Percentiles rank a stretch among this genome's conserved stretches.
Evolutionary conservation across 2,888 invertebrate species (phyloP).

Genomic region (Heterodera filipjevi): DNA sequence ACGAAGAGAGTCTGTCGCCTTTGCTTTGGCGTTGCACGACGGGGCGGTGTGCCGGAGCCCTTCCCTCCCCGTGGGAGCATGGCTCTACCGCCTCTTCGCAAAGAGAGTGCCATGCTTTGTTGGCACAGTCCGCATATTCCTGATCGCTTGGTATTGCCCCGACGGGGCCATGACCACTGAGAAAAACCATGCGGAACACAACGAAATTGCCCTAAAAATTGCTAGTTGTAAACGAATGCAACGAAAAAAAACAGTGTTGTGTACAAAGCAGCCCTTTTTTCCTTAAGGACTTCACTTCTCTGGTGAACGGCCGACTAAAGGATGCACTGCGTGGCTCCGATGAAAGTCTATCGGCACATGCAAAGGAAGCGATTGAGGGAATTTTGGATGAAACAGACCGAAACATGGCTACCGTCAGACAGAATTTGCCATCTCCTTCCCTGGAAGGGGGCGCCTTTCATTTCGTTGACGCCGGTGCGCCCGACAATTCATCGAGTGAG

Average conservation of each 20-base stretch:
- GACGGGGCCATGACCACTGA: conserved; percentile 5
- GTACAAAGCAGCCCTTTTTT: too few species aligned
- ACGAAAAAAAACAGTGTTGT: too few species aligned
- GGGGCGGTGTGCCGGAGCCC: neutral
- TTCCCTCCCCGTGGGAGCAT: neutral
- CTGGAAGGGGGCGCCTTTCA: conserved; percentile 54
- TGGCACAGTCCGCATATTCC: neutral
- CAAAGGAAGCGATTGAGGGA: conserved; percentile 49
- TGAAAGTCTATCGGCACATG: conserved; percentile 15
- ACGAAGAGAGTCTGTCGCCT: neutral
- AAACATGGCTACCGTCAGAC: conserved; percentile 51
- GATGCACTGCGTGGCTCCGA: conserved; percentile 7
- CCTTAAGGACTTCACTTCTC: neutral
- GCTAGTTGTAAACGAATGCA: too few species aligned
- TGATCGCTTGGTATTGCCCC: conserved; percentile 7
- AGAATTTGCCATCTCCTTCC: conserved; percentile 42
- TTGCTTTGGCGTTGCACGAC: neutral
- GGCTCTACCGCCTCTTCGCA: neutral
- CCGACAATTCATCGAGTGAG: conserved; percentile 44
- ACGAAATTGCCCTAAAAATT: too few species aligned
- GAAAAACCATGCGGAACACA: conserved; percentile 3
- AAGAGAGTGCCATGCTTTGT: neutral
- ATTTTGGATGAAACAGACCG: conserved; percentile 60
- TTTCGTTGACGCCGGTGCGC: conserved; percentile 61
- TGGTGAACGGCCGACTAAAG: neutral